These are phyloP conservation scores for Furnarius figulus DNA, from an alignment of 2,113 vertebrate species.

Conservation along the genomic window DNA sequence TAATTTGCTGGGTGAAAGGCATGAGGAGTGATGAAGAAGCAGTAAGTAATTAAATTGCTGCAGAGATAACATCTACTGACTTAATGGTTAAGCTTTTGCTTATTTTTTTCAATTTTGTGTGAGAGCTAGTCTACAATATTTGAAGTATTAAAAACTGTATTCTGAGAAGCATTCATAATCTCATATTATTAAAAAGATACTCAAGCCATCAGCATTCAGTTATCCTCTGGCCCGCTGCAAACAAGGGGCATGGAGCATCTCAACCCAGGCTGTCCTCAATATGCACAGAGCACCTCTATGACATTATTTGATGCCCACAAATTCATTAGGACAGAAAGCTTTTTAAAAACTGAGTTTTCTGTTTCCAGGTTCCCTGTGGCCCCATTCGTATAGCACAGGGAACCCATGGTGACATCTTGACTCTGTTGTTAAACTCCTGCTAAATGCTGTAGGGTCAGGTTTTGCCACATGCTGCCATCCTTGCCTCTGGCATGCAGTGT, in stretches of 20 bases:
- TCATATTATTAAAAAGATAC: neutral
- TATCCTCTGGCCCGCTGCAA: neutral
- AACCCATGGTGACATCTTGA: neutral
- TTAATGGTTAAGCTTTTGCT: neutral
- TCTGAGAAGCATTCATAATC: neutral
- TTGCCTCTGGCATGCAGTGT: neutral
- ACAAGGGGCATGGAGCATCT: neutral
- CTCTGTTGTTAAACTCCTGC: neutral
- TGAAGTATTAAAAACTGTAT: neutral
- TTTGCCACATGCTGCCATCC: neutral
- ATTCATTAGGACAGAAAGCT: neutral
- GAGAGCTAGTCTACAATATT: neutral
- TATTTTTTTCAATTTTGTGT: neutral
- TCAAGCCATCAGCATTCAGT: neutral
- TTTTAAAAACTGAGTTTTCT: neutral
- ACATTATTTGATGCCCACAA: neutral
- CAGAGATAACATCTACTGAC: constrained; percentile 2
- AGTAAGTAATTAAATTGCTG: constrained; percentile 31
- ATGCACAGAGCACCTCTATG: neutral
- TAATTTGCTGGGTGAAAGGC: neutral
- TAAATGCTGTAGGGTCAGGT: neutral
- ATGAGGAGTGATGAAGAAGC: neutral
- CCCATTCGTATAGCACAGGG: fast-evolving
- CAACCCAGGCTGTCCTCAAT: neutral
- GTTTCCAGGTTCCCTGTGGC: neutral